Percentiles rank a stretch among this genome's conserved stretches.
These are phyloP conservation scores for Melipona quadrifasciata DNA, from an alignment of 1,140 invertebrate species.

Conservation along the genomic window DNA sequence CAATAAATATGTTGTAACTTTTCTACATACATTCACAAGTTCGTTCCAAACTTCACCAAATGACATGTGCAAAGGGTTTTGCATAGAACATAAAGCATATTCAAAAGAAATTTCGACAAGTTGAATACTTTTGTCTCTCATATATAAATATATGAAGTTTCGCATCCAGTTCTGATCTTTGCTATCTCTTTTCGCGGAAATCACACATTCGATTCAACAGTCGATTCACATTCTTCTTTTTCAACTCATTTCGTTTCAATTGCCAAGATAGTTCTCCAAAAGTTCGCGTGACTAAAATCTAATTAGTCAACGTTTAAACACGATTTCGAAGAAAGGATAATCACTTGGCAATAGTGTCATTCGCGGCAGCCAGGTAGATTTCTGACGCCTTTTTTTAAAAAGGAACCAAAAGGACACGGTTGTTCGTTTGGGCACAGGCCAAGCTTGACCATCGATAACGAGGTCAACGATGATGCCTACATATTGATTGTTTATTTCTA, in stretches of 20 bases:
- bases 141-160: too few relatives aligned
- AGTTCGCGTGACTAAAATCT: neutral
- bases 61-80: too few relatives aligned
- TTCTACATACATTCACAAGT: too few relatives aligned
- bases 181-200: neutral
- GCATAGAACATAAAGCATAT: too few relatives aligned
- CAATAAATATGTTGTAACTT: too few relatives aligned
- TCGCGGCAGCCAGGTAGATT: constrained; percentile 5
- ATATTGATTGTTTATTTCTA: constrained; percentile 60
- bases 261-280: neutral
- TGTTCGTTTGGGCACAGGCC: constrained; percentile 42
- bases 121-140: too few relatives aligned
- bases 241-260: neutral
- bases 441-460: constrained; percentile 57
- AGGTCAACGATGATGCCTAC: constrained; percentile 46
- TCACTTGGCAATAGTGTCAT: constrained; percentile 16
- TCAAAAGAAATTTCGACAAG: too few relatives aligned
- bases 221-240: neutral
- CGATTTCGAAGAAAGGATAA: constrained; percentile 13
- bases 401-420: constrained; percentile 26
- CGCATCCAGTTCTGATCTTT: neutral
- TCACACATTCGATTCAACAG: too few relatives aligned
- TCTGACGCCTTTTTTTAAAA: constrained; percentile 22
- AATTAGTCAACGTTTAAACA: constrained; percentile 1
- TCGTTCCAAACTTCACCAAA: too few relatives aligned